Percentiles rank a stretch among this genome's conserved stretches.
Conservation (phyloP, 2,888 invertebrate genomes). For the Osmoderma eremita region DNA sequence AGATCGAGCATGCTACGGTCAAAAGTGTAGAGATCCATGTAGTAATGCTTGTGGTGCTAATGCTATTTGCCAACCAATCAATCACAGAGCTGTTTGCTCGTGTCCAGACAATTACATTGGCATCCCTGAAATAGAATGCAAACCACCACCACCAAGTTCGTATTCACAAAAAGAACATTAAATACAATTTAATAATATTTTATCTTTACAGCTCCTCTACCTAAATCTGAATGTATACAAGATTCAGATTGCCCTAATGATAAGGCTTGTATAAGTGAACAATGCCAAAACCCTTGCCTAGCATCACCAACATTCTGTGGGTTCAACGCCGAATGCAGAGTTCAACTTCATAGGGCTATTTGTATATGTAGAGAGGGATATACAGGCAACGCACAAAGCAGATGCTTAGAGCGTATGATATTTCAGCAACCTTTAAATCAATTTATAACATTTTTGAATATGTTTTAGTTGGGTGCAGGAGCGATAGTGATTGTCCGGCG, state of each 20-base stretch:
- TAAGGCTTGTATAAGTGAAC: slow-evolving; percentile 81
- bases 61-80: slow-evolving; percentile 80
- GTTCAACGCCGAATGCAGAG: slow-evolving; percentile 80
- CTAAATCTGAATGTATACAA: slow-evolving; percentile 78
- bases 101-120: slow-evolving; percentile 84
- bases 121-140: slow-evolving; percentile 80
- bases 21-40: slow-evolving; percentile 87
- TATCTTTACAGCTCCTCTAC: slow-evolving; percentile 60
- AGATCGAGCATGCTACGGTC: slow-evolving; percentile 81
- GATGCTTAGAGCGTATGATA: slow-evolving; percentile 78
- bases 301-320: slow-evolving; percentile 76
- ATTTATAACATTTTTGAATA: not conserved
- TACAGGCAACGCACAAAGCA: slow-evolving; percentile 83
- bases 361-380: slow-evolving; percentile 85
- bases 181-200: not conserved
- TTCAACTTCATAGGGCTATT: slow-evolving; percentile 81
- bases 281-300: slow-evolving; percentile 80
- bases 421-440: not conserved
- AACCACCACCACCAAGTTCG: slow-evolving; percentile 53
- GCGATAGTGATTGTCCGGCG: slow-evolving; percentile 84
- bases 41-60: slow-evolving; percentile 84
- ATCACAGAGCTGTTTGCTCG: slow-evolving; percentile 85
- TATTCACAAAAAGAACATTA: not conserved
- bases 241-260: slow-evolving; percentile 85
- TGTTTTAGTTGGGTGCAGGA: slow-evolving; percentile 80